Evolutionary conservation across 2,888 invertebrate species (phyloP), one percentile per base, ranked within the genome.

Genomic region (Coelopa pilipes): DNA sequence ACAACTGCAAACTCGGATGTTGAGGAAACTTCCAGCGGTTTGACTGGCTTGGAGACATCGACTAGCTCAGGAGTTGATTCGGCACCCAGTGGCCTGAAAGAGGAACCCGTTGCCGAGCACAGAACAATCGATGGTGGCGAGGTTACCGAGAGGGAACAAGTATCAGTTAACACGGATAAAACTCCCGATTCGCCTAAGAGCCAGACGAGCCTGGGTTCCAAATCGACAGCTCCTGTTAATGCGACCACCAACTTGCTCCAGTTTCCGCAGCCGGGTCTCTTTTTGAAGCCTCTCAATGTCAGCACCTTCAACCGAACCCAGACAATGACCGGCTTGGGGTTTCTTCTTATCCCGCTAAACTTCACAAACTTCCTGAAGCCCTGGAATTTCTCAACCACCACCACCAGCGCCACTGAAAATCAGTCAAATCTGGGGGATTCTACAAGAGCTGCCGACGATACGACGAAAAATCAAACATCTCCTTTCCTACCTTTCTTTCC

Each of bases 201-300:
- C 19, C 21, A 19, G 19, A 13, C 21, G 4, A 59, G 17, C 13
- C 2, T 13, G 57, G 17, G 11, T 1, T 12, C 17, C 17, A 21
- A 21, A 9, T 19, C 2, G 21, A 21, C 12, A 3, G 12, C 12
- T 19, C 11, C 57, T 12, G 5, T 10, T 17, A 59, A 13, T 11
- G 21, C 21, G 11, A 4, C 24, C 19, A n/a, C n/a, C n/a, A n/a
- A n/a, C n/a, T 34, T 34, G 4, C 7, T 34, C 34, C 12, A 66
- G n/a, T 55, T 55, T 21, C 19, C 53, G n/a, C 49, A 46, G 60
- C n/a, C 60, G 15, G 55, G 55, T 13, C 59, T 72, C 1, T 67
- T 72, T 9, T 21, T 72, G 17, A 69, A 70, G 50, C 74, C 72
- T 7, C 57, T 70, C 0, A 74, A 74, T 47, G 59, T 67, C 49